These are phyloP conservation scores for Cheilosia grossa DNA, from an alignment of 2,888 invertebrate species.

Conservation along the genomic window DNA sequence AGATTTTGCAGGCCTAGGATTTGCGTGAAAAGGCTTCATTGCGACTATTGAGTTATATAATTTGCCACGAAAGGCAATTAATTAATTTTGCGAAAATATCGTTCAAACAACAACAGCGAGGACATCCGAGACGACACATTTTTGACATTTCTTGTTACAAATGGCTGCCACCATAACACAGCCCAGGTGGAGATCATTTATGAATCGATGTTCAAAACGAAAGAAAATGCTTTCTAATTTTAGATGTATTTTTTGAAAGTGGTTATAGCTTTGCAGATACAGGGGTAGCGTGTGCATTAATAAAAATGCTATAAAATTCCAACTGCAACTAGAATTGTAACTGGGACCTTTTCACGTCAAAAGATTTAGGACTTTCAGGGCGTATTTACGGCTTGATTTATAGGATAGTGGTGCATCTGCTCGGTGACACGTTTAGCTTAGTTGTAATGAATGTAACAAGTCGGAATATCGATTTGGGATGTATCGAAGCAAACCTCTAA, in stretches of 20 bases:
- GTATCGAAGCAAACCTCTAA: neutral
- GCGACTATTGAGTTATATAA: constrained; percentile 50
- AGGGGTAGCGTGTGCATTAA: neutral
- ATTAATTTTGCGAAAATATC: neutral
- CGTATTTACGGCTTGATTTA: neutral
- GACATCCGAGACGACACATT: neutral
- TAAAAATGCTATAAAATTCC: no score
- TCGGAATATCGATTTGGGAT: constrained; percentile 29
- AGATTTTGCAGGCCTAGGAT: constrained; percentile 6
- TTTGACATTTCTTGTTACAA: constrained; percentile 67
- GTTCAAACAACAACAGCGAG: constrained; percentile 23
- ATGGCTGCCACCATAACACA: constrained; percentile 66
- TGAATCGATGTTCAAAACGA: constrained; percentile 1
- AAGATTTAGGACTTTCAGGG: neutral
- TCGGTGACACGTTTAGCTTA: neutral
- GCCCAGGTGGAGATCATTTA: constrained; percentile 5
- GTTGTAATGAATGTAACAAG: constrained; percentile 4
- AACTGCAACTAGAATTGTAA: neutral
- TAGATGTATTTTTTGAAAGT: constrained; percentile 1
- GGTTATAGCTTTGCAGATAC: neutral
- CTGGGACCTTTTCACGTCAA: no score
- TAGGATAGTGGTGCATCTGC: neutral
- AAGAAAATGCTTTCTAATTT: constrained; percentile 20
- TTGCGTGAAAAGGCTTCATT: neutral
- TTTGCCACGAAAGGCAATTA: constrained; percentile 8